phyloP scores from a whole-genome alignment of 2,113 vertebrate genomes.

The Oostethus manadensis region DNA sequence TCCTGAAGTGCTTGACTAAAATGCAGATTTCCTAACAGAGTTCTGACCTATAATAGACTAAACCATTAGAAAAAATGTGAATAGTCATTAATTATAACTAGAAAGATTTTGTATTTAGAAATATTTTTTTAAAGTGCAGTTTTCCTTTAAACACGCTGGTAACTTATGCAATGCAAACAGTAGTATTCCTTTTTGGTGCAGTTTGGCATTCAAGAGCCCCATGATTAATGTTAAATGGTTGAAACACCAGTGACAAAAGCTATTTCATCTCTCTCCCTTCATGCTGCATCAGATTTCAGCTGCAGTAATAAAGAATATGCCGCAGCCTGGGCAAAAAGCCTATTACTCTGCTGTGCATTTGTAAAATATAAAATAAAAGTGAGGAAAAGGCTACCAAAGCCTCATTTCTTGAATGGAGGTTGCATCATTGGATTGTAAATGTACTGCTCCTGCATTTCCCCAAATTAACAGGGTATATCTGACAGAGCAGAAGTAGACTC shows the following conservation, averaged over 20 bases:
- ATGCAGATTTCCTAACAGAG: no score
- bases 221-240: background rate
- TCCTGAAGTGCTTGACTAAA: no score
- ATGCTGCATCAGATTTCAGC: slow-evolving; percentile 11
- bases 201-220: background rate
- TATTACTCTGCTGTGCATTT: slow-evolving; percentile 36
- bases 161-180: no score
- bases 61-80: no score
- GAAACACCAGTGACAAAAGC: background rate
- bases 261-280: background rate
- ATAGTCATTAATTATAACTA: no score
- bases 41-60: no score
- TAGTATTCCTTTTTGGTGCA: background rate
- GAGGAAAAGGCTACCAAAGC: slow-evolving; percentile 12
- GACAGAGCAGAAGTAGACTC: slow-evolving; percentile 1
- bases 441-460: slow-evolving; percentile 10
- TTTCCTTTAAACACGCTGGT: no score
- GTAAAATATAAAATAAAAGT: slow-evolving; percentile 32
- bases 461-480: slow-evolving; percentile 31
- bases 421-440: slow-evolving; percentile 3
- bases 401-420: slow-evolving; percentile 29
- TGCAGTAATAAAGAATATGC: slow-evolving; percentile 33
- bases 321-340: slow-evolving; percentile 15
- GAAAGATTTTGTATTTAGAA: no score
- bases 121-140: no score